Evolutionary conservation across 1,140 invertebrate genomes (phyloP).

Genomic region (Camponotus floridanus): DNA sequence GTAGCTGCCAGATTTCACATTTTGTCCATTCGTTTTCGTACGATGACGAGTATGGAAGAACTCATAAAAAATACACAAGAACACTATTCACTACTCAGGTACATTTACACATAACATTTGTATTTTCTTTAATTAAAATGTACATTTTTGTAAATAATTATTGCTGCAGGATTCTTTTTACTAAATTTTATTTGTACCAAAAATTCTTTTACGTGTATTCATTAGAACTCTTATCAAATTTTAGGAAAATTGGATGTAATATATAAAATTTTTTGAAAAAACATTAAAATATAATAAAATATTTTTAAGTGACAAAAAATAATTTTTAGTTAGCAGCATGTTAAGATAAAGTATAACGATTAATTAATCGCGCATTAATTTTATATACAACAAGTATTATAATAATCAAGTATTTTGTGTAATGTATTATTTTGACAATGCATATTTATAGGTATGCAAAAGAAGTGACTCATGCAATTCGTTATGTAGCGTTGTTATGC

Average conservation of each 20-base stretch:
- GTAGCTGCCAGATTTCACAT: conserved; percentile 58
- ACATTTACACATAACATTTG: not conserved
- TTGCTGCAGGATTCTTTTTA: too few species aligned
- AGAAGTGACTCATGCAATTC: conserved; percentile 35
- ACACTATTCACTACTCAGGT: conserved; percentile 63
- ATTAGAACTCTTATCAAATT: too few species aligned
- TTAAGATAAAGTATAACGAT: not conserved
- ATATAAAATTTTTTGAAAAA: too few species aligned
- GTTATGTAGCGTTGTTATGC: conserved; percentile 56
- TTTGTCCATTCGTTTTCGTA: conserved; percentile 30
- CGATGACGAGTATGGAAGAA: not conserved
- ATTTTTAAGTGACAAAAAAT: not conserved
- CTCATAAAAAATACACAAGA: conserved; percentile 24
- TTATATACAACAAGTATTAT: not conserved
- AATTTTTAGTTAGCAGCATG: not conserved
- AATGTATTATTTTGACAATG: not conserved
- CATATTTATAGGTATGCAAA: conserved; percentile 57
- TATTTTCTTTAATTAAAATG: too few species aligned
- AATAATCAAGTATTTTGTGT: not conserved
- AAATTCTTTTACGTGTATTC: too few species aligned
- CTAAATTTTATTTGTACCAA: too few species aligned
- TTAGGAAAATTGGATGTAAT: too few species aligned
- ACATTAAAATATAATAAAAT: not conserved
- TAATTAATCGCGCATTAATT: not conserved
- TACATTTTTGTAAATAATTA: too few species aligned